Evolutionary conservation across 2,113 vertebrate genomes (phyloP).

Genomic region (Zosterops hypoxanthus): DNA sequence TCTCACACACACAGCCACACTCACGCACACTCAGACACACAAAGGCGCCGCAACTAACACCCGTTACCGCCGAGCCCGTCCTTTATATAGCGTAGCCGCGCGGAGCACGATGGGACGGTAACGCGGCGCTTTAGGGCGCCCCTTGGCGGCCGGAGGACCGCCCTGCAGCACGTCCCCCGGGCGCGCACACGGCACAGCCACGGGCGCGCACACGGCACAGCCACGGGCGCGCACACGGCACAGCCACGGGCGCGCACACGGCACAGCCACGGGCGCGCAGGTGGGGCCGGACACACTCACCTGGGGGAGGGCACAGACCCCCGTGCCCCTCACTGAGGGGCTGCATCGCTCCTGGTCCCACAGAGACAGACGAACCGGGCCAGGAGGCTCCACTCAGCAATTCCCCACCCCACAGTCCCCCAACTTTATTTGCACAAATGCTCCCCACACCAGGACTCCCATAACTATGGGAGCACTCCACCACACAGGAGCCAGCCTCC

Average conservation of each 20-base stretch:
- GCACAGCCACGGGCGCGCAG: no score
- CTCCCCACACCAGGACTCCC: background rate
- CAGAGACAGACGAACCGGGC: no score
- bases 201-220: no score
- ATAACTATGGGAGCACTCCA: background rate
- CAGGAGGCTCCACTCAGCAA: background rate
- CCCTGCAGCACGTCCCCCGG: fast-evolving
- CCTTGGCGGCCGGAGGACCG: background rate
- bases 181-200: background rate
- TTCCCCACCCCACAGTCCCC: no score
- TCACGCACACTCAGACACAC: fast-evolving
- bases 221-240: no score
- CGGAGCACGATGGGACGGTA: background rate
- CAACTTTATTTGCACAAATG: background rate
- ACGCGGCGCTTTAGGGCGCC: fast-evolving
- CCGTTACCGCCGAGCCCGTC: background rate
- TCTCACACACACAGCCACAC: fast-evolving
- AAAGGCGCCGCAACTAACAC: background rate
- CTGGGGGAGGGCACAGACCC: no score
- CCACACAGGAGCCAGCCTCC: background rate
- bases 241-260: no score
- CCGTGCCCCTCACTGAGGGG: background rate
- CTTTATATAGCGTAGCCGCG: background rate
- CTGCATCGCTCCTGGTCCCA: background rate
- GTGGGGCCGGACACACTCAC: background rate